Base-by-base conservation (phyloP, 30 jellyfish, hydroid and myxozoan species). In the Cassiopea andromeda region DNA sequence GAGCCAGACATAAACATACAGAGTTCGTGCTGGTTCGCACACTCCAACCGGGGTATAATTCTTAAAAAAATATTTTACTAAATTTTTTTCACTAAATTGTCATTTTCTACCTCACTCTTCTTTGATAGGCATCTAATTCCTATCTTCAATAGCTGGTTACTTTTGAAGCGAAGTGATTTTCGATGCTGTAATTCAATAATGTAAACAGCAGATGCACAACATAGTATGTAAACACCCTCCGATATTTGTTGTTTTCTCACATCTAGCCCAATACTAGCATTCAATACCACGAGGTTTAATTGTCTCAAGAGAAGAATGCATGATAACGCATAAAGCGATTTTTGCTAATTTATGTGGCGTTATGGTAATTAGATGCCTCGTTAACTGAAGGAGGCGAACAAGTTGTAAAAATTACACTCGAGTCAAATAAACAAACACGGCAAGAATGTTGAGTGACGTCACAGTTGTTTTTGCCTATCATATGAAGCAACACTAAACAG, bases 331-430 rank as follows among this genome's bases (percentile, higher is more conserved):
- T 70, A 70, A 43, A 50, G 79, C 18, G 54, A 70, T 70, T 54
- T 54, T 70, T 50, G n/a, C 79, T 70, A 70, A 19, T 43, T 70
- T 70, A 43, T 70, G 50, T 70, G 79, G 79, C 79, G 79, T 18
- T 70, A 43, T 70, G 10, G 38, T 70, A 70, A 70, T 70, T 70
- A 54, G 79, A 70, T 70, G n/a, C 54, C 50, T 70, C 79, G 18
- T 70, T 70, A n/a, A 14, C 79, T 70, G 15, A 19, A 70, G 15
- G 38, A 38, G 54, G 38, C 76, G 38, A 27, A 43, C 3, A 18
- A 70, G 38, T 70, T 14, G 57, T 54, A 2, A 70, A 70, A 16
- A 60, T 27, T 70, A 14, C 43, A 14, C 73, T 17, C 38, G 2
- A 64, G 15, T 64, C 73, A 64, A 64, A 64, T 64, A 14, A 64